Percentiles rank a stretch among this genome's conserved stretches.
Evolutionary conservation across 2,888 invertebrate species (phyloP).

Genomic region (Acanthosoma haemorrhoidale): DNA sequence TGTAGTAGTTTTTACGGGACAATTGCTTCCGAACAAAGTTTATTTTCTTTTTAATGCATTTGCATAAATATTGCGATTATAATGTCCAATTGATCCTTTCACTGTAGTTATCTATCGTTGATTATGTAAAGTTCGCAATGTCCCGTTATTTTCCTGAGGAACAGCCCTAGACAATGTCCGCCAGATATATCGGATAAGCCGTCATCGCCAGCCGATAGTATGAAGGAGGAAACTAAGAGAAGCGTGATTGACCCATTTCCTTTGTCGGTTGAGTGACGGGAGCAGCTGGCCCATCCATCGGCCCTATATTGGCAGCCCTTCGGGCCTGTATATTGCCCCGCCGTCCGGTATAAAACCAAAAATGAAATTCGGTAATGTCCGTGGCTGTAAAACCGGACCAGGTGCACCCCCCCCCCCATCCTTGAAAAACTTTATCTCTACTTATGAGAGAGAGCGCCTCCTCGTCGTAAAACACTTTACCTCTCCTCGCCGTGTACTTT

Average conservation of each 20-base stretch:
- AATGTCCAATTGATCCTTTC: no score
- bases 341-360: conserved; percentile 7
- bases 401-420: not conserved
- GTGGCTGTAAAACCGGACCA: not conserved
- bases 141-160: no score
- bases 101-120: no score
- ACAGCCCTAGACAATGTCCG: no score
- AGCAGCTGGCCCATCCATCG: not conserved
- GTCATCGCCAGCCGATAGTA: no score
- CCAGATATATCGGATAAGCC: no score
- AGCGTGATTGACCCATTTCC: conserved; percentile 12
- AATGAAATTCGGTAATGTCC: conserved; percentile 22
- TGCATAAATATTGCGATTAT: no score
- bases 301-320: not conserved
- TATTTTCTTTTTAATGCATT: no score
- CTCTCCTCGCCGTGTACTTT: not conserved
- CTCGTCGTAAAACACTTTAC: not conserved
- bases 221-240: not conserved
- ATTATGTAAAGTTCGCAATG: no score
- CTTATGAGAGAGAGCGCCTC: conserved; percentile 1
- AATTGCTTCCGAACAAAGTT: no score
- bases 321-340: not conserved
- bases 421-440: conserved; percentile 1
- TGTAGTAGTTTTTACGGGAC: no score
- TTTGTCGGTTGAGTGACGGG: conserved; percentile 2